Conservation (phyloP, 2,888 invertebrate species). For the Busseola fusca region DNA sequence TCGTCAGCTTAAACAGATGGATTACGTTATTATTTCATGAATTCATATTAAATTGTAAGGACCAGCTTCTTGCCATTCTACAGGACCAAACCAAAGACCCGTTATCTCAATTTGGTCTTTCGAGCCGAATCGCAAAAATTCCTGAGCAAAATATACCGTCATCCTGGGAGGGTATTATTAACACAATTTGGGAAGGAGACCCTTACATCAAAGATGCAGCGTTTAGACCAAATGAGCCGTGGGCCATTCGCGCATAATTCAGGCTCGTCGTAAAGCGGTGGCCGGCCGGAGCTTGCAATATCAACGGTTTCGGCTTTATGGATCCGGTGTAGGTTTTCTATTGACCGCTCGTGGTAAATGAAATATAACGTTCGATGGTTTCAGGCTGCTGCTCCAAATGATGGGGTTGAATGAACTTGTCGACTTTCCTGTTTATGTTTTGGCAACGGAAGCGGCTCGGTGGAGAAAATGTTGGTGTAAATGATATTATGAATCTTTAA, state of each 20-base stretch:
- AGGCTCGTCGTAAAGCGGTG: constrained; percentile 62
- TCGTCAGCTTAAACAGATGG: not conserved
- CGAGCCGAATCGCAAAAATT: constrained; percentile 19
- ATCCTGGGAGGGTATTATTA: constrained; percentile 66
- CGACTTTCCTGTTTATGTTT: constrained; percentile 2
- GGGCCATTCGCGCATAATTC: constrained; percentile 85
- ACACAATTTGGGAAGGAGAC: constrained; percentile 75
- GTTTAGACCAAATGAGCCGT: constrained; percentile 85
- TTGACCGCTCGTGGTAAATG: constrained; percentile 44
- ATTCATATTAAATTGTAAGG: not conserved
- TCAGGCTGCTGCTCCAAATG: constrained; percentile 19
- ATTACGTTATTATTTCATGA: not conserved
- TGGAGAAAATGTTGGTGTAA: not conserved
- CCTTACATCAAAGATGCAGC: constrained; percentile 81
- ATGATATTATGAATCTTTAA: not conserved
- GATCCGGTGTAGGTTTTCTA: constrained; percentile 63
- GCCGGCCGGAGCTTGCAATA: constrained; percentile 67
- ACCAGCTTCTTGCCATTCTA: constrained; percentile 4
- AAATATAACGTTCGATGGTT: constrained; percentile 42
- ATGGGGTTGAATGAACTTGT: constrained; percentile 30
- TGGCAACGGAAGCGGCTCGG: not conserved
- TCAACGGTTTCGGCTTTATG: constrained; percentile 73
- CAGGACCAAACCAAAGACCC: constrained; percentile 1
- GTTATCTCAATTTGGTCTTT: constrained; percentile 33
- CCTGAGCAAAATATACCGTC: constrained; percentile 20